phyloP scores from a whole-genome alignment of 2,797 vertebrate genomes.

The Takifugu ocellatus region DNA sequence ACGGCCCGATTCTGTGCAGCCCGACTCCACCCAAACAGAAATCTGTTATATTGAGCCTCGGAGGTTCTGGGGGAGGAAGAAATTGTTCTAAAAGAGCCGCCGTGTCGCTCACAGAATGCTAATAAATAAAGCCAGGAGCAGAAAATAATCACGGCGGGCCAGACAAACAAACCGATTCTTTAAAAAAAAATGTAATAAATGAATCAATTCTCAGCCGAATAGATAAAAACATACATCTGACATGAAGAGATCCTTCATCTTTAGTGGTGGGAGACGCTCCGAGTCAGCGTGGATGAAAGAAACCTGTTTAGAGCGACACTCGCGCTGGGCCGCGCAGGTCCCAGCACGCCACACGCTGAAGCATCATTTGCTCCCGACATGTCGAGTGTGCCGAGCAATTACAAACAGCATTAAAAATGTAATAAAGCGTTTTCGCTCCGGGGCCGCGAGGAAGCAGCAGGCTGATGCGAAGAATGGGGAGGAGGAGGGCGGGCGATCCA shows the following conservation, averaged over 20 bases:
- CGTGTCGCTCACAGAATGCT: conserved; percentile 13
- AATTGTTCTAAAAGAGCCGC: conserved; percentile 8
- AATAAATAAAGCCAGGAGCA: background rate
- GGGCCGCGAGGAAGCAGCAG: conserved; percentile 12
- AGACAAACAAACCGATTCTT: background rate
- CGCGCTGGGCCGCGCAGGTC: conserved; percentile 28
- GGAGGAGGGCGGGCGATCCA: background rate
- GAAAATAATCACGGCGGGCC: background rate
- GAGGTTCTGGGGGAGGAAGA: conserved; percentile 26
- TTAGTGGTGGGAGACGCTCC: conserved; percentile 7
- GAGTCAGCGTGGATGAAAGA: conserved; percentile 1
- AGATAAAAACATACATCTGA: conserved; percentile 8
- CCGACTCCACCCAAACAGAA: too few species aligned
- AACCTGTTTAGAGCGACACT: conserved; percentile 22
- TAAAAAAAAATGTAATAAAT: background rate
- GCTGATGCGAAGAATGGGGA: background rate
- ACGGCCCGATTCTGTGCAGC: too few species aligned
- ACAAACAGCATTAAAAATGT: conserved; percentile 67
- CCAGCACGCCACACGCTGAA: conserved; percentile 31
- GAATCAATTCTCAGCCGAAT: background rate
- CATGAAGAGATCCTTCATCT: conserved; percentile 8
- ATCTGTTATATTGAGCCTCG: background rate
- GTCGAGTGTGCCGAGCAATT: conserved; percentile 55
- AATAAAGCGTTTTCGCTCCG: conserved; percentile 56
- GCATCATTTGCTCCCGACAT: conserved; percentile 56